Percentiles rank a stretch among this genome's conserved stretches.
Evolutionary conservation across 2,888 invertebrate species (phyloP).

Genomic region (Zonitis immaculata): DNA sequence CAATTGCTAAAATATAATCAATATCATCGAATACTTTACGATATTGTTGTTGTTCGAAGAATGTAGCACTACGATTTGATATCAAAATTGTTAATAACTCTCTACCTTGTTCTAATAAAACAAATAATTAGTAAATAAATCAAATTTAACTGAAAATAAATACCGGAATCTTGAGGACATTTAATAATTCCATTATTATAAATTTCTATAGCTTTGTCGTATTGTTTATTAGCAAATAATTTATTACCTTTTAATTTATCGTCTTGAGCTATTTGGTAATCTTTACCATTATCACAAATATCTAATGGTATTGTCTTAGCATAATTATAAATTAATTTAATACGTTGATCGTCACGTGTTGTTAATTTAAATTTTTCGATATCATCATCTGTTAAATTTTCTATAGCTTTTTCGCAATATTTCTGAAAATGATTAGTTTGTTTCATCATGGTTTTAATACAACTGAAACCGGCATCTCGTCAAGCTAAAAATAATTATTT

Average conservation of each 20-base stretch:
- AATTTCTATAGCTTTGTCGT: constrained; percentile 60
- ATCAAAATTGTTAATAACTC: constrained; percentile 62
- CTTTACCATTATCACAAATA: constrained; percentile 52
- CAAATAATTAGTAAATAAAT: constrained; percentile 4
- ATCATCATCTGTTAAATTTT: constrained; percentile 50
- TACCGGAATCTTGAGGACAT: constrained; percentile 66
- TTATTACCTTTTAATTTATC: constrained; percentile 69
- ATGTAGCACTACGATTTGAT: constrained; percentile 77
- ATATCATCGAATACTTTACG: constrained; percentile 67
- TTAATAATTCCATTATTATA: constrained; percentile 67
- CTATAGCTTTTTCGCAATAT: constrained; percentile 56
- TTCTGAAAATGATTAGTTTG: constrained; percentile 53
- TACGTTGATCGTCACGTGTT: constrained; percentile 61
- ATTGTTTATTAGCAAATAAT: constrained; percentile 67
- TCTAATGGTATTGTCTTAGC: constrained; percentile 40
- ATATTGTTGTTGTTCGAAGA: constrained; percentile 67
- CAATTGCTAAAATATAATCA: constrained; percentile 57
- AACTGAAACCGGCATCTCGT: too few relatives aligned
- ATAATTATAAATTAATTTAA: constrained; percentile 56
- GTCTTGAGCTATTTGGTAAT: constrained; percentile 55
- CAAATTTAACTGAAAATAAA: constrained; percentile 33
- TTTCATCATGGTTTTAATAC: constrained; percentile 2
- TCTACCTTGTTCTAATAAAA: constrained; percentile 45
- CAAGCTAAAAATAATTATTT: not conserved
- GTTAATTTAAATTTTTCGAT: constrained; percentile 61